Evolutionary conservation across 2,797 vertebrate species (phyloP), one percentile per base, ranked within the genome.

Genomic region (Crenichthys baileyi): DNA sequence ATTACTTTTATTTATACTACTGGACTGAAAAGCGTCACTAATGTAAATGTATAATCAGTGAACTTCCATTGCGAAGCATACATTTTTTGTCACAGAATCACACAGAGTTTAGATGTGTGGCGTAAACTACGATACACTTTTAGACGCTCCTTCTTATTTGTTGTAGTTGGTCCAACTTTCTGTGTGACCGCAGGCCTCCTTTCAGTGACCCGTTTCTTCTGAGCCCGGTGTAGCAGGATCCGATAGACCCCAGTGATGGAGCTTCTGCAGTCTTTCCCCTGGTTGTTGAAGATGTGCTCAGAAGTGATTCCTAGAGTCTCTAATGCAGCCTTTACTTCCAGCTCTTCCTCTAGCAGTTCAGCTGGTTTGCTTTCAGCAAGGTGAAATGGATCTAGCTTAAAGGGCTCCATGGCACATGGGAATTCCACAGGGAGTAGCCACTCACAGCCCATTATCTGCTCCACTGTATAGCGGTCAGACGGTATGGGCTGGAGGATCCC

Each of bases 61-160:
- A 0, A 65, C 83, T 82, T 82, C 75, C 56, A 75, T 51, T 70
- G 56, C 15, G 0, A 80, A 77, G 46, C 41, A 51, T 26, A 83
- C 75, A 60, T 67, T 81, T 78, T 46, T 76, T 77, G 89, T 97
- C 95, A 99, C 94, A 99, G 95, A 95, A 99, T 96, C n/a, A 95
- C 94, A 83, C 98, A 99, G 68, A 99, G 96, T 91, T 97, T 99
- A n/a, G 98, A 99, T 0, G 97, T 97, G 85, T 98, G 96, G 81
- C 96, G 95, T 86, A 97, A 92, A 89, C 96, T 95, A 3, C 92
- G 94, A 85, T 96, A 97, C 60, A 96, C 93, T 78, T 92, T 93
- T 31, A 95, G 89, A 9, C 92, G 86, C 24, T 96, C 95, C 44
- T 96, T 97, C 88, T 95, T 97, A 70, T 76, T 91, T 0, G 55